Evolutionary conservation across 2,888 invertebrate species (phyloP), one percentile per base, ranked within the genome.

Genomic region (Pterostichus madidus): DNA sequence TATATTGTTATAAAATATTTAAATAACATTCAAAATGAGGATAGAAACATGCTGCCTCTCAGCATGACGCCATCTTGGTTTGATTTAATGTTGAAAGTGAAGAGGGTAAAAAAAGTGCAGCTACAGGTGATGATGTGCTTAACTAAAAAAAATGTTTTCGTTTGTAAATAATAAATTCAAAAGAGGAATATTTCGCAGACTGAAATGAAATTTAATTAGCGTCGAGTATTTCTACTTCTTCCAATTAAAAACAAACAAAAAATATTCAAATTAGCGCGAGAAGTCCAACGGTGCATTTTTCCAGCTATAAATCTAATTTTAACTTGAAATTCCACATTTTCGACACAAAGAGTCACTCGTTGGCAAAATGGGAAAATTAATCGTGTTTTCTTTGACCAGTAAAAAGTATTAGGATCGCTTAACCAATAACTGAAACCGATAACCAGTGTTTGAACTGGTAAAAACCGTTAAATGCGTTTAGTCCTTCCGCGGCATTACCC

Each of bases 401-500:
- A n/a, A 49, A 49, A 49, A 49, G 49, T 49, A n/a, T 5, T n/a
- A n/a, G 49, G 13, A 49, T 49, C 49, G 49, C 49, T 49, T 49
- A 49, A 13, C 49, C 49, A 49, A 49, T 49, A 49, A 49, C 49
- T 49, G 49, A 13, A 49, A 49, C 49, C 49, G 49, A 59, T 59
- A 59, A 59, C 59, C 31, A 59, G 59, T 11, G 10, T 31, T 49
- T 59, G 24, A 59, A 59, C 59, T 24, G 11, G 59, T 59, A 10
- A 59, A 59, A 59, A 59, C 59, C 59, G 59, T 59, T 59, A 59
- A 59, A 11, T 31, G 59, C 59, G 59, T 13, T 59, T 59, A 31
- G 59, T 31, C 31, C 31, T 59, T 59, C 59, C 59, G 59, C 59
- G 24, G 59, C 59, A 59, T 59, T 59, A 59, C 11, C 59, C 59